Evolutionary conservation across 2,113 vertebrate genomes (phyloP).

Genomic region (Eclectus roratus): DNA sequence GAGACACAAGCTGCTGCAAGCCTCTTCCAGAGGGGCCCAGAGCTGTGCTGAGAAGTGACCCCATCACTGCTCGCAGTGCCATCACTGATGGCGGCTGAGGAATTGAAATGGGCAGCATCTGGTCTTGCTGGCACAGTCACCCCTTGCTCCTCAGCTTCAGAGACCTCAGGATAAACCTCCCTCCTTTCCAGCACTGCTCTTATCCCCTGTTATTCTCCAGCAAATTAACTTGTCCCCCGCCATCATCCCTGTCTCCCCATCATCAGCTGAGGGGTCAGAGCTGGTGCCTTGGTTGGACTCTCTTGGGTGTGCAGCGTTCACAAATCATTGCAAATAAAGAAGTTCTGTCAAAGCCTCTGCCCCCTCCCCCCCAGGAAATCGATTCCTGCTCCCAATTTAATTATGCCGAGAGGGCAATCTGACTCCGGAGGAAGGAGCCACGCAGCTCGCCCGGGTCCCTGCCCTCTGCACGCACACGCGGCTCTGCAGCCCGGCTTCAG

Average conservation of each 20-base stretch:
- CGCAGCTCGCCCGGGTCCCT: fast-evolving
- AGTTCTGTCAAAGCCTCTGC: background rate
- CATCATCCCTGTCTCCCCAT: background rate
- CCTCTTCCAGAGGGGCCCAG: background rate
- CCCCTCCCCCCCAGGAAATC: background rate
- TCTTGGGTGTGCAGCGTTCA: fast-evolving
- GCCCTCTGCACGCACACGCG: fast-evolving
- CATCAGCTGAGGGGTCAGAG: fast-evolving
- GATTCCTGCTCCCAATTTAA: background rate
- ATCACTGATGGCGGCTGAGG: background rate
- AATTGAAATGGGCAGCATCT: background rate
- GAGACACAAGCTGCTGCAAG: background rate
- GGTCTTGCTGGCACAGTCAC: background rate
- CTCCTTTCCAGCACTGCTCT: fast-evolving
- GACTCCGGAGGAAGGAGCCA: background rate
- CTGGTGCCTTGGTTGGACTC: fast-evolving
- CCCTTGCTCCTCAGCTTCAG: background rate
- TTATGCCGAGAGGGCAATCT: fast-evolving
- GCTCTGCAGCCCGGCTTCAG: background rate
- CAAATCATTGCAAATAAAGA: background rate
- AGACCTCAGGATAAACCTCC: background rate
- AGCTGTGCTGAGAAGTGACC: background rate
- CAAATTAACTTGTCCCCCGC: background rate
- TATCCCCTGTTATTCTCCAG: background rate
- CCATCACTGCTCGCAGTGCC: fast-evolving